Evolutionary conservation across 1,140 invertebrate species (phyloP), one percentile per base, ranked within the genome.

Genomic region (Mamestra configurata): DNA sequence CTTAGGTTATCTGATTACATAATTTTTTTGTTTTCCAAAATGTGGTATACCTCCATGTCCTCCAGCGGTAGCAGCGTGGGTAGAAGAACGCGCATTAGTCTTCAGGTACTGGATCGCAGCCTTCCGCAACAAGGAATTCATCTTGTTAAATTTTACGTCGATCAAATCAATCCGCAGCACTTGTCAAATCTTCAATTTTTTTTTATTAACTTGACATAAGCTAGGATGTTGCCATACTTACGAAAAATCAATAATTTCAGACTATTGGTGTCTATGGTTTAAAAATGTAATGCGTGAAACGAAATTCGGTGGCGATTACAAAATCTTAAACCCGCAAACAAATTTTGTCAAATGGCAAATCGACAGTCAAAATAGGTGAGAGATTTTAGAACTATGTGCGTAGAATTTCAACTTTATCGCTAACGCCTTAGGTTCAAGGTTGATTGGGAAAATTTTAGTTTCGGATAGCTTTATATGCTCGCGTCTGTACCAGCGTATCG

Each of bases 1-100:
- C 57, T 49, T 86, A 92, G 92, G 91, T 93, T 94, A 93, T 85
- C 80, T 84, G 84, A 84, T 93, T 94, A 94, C 92, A 94, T 93
- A 94, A 94, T 92, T 88, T 85, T 73, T 22, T 31, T 43, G 73
- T 76, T 77, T 75, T 81, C 72, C 79, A 73, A 53, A 77, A 80
- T 20, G 22, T 27, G 11, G 18, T 71, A 86, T 85, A 94, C 93
- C 93, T 85, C 90, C 91, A 86, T 93, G 93, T 75, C 90, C 93
- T 72, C 93, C 93, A 88, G 93, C 93, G 0, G 92, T 92, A 35
- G 93, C 93, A 59, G 93, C 84, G 51, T 92, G 90, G 27, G 93
- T 88, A n/a, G 83, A 79, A 53, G 89, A 79, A 22, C 93, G 90
- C 35, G 88, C 87, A 73, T 93, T 89, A 15, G 84, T 88, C 81